Percentiles rank a stretch among this genome's conserved stretches.
These are phyloP conservation scores for Synodontis membranacea DNA, from an alignment of 2,113 vertebrate genomes.

Conservation along the genomic window DNA sequence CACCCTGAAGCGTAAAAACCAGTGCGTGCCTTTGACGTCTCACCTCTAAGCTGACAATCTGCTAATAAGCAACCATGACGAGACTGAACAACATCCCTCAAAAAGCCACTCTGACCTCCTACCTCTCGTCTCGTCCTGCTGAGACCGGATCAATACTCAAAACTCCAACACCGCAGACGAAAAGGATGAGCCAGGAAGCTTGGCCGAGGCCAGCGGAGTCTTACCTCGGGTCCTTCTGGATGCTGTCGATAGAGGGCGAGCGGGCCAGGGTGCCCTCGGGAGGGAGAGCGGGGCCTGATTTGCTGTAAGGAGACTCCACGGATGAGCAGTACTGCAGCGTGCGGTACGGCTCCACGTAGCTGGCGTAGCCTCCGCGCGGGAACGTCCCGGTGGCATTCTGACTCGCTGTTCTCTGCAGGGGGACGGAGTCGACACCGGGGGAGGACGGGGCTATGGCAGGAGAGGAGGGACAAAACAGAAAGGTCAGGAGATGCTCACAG, in stretches of 20 bases:
- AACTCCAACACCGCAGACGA: not conserved
- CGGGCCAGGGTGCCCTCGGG: conserved; percentile 94
- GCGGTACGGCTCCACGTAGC: conserved; percentile 93
- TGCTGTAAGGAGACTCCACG: conserved; percentile 98
- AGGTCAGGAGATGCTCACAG: conserved; percentile 95
- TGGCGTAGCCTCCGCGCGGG: conserved; percentile 90
- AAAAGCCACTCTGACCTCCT: not conserved
- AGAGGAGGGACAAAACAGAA: conserved; percentile 99
- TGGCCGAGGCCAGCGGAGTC: conserved; percentile 27
- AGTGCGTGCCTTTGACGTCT: not conserved
- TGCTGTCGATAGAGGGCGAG: conserved; percentile 97
- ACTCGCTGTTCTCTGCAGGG: conserved; percentile 98
- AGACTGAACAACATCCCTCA: not conserved
- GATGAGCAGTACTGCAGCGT: conserved; percentile 98
- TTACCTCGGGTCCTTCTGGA: conserved; percentile 99
- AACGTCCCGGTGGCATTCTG: conserved; percentile 87
- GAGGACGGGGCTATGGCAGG: conserved; percentile 98
- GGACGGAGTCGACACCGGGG: conserved; percentile 98
- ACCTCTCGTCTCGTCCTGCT: not conserved
- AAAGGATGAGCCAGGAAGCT: not conserved
- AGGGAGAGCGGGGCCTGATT: conserved; percentile 95
- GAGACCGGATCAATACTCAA: conserved; percentile 1
- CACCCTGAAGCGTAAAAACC: not conserved
- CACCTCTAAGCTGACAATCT: not conserved
- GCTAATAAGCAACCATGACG: not conserved